These are phyloP conservation scores for Agrilus biguttatus DNA, from an alignment of 2,888 invertebrate species.

Conservation along the genomic window DNA sequence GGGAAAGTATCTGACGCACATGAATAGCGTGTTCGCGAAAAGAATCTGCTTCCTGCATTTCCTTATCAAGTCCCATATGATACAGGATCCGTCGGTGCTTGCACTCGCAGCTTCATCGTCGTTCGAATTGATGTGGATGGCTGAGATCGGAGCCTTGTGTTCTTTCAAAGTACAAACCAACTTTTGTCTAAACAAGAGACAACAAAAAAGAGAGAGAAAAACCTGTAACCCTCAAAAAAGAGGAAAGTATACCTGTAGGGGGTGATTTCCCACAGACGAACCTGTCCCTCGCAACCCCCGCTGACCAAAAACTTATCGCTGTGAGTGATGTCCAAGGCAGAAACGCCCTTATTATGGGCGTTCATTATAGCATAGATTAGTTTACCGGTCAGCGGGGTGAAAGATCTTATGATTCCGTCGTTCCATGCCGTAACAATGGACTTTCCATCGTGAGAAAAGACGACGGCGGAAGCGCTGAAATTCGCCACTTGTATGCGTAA, in stretches of 20 bases:
- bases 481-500: constrained; percentile 76
- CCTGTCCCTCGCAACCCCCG: constrained; percentile 89
- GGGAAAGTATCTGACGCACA: constrained; percentile 59
- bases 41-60: constrained; percentile 62
- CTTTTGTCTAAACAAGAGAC: constrained; percentile 42
- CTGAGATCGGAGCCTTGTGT: constrained; percentile 78
- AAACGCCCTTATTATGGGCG: constrained; percentile 81
- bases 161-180: constrained; percentile 70
- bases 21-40: constrained; percentile 75
- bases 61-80: constrained; percentile 79
- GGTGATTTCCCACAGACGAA: constrained; percentile 17
- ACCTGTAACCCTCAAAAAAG: neutral
- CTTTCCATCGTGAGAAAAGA: constrained; percentile 66
- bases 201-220: constrained; percentile 51
- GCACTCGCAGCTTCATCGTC: constrained; percentile 78
- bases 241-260: constrained; percentile 1
- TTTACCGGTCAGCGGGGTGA: constrained; percentile 69
- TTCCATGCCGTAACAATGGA: constrained; percentile 74
- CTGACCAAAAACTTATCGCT: constrained; percentile 62
- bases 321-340: constrained; percentile 61
- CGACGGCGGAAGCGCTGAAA: constrained; percentile 66
- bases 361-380: constrained; percentile 71
- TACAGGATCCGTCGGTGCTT: constrained; percentile 83
- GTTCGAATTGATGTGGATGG: constrained; percentile 61
- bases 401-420: constrained; percentile 68